Evolutionary conservation across 2,888 invertebrate genomes (phyloP).

Genomic region (Cheilosia urbana): DNA sequence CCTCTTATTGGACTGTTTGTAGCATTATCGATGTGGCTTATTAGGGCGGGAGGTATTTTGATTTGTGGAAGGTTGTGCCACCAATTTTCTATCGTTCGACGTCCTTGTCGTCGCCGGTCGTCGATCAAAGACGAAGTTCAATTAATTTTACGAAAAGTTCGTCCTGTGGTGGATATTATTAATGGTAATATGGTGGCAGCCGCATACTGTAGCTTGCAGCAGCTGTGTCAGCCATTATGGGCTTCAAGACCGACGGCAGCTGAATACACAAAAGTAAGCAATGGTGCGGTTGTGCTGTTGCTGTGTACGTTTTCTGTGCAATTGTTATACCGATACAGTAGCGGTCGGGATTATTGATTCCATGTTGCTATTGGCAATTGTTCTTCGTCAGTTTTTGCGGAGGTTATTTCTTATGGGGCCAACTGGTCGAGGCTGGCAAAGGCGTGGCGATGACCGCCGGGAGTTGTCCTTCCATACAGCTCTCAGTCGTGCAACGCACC

Average conservation of each 20-base stretch:
- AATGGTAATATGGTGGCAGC: constrained; percentile 44
- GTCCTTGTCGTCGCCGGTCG: constrained; percentile 24
- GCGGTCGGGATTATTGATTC: constrained; percentile 52
- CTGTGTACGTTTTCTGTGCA: constrained; percentile 23
- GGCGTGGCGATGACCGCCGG: constrained; percentile 10
- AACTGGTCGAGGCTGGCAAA: background rate
- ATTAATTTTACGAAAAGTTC: constrained; percentile 69
- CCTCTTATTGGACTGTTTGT: constrained; percentile 40
- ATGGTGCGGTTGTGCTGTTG: constrained; percentile 12
- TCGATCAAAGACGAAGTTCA: constrained; percentile 67
- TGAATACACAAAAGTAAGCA: constrained; percentile 44
- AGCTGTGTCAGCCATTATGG: constrained; percentile 60
- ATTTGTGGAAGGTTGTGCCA: constrained; percentile 39
- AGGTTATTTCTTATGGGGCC: constrained; percentile 2
- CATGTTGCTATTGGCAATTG: constrained; percentile 48
- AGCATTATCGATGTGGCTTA: constrained; percentile 41
- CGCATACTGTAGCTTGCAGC: constrained; percentile 30
- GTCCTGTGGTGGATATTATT: constrained; percentile 51
- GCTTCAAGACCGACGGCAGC: constrained; percentile 13
- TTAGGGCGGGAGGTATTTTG: constrained; percentile 16
- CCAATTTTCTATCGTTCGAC: constrained; percentile 13
- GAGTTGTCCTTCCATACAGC: constrained; percentile 9
- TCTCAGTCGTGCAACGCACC: background rate
- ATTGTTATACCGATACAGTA: constrained; percentile 45
- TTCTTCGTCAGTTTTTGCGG: constrained; percentile 4